Conservation (phyloP, 2,113 vertebrate species). For the Lontra canadensis region DNA sequence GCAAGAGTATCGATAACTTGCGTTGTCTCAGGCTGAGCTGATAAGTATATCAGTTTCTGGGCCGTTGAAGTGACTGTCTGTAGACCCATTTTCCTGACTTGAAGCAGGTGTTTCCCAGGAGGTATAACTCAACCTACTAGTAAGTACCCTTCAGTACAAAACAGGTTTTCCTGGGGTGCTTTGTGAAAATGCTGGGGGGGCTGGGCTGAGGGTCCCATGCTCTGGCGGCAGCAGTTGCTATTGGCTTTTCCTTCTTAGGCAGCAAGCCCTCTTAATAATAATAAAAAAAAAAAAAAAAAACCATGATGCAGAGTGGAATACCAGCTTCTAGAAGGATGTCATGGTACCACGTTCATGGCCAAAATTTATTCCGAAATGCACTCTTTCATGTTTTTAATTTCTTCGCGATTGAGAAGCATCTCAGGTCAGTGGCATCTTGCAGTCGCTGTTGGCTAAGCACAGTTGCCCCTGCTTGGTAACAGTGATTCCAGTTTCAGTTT, state of each 20-base stretch:
- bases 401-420: not conserved
- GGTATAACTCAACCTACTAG: not conserved
- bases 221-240: not conserved
- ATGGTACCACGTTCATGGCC: not conserved
- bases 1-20: not conserved
- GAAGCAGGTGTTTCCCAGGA: not conserved
- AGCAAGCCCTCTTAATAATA: not conserved
- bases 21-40: not conserved
- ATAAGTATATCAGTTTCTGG: not conserved
- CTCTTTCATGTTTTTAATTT: not conserved
- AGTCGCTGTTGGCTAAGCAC: not conserved
- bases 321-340: not conserved
- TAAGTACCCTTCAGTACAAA: not conserved
- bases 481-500: not conserved
- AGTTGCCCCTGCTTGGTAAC: not conserved
- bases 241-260: not conserved
- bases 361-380: not conserved
- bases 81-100: not conserved
- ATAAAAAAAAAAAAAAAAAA: not conserved
- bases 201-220: too few relatives aligned
- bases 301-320: not conserved
- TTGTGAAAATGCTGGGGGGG: not conserved
- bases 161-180: not conserved
- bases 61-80: not conserved
- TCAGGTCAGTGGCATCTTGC: not conserved